Percentiles rank a stretch among this genome's conserved stretches.
Conservation (phyloP, 2,797 vertebrate species). For the Saxicola maurus region DNA sequence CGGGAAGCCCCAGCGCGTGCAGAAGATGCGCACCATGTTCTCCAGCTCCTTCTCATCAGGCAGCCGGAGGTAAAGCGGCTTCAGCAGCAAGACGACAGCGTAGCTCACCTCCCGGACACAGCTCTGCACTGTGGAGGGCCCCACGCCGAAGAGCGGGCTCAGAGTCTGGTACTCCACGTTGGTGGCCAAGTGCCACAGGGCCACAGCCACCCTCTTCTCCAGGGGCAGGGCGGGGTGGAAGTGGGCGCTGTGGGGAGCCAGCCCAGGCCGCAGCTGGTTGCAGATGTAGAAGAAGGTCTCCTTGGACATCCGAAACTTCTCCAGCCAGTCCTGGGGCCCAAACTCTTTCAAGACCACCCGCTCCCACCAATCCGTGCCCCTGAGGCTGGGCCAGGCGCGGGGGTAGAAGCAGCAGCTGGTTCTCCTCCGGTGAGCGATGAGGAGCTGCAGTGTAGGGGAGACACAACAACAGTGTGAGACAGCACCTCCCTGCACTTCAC, state of each 20-base stretch:
- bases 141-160: slow-evolving; percentile 55
- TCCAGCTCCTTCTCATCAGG: slow-evolving; percentile 65
- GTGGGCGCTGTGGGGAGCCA: slow-evolving; percentile 41
- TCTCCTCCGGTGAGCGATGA: slow-evolving; percentile 74
- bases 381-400: slow-evolving; percentile 52
- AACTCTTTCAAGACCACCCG: slow-evolving; percentile 69
- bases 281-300: slow-evolving; percentile 72
- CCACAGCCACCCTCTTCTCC: slow-evolving; percentile 71
- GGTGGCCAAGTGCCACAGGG: slow-evolving; percentile 70
- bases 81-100: slow-evolving; percentile 61
- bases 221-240: slow-evolving; percentile 58
- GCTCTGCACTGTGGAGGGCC: slow-evolving; percentile 61
- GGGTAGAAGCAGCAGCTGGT: slow-evolving; percentile 59
- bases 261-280: slow-evolving; percentile 62
- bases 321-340: slow-evolving; percentile 70
- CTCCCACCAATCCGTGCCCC: slow-evolving; percentile 69
- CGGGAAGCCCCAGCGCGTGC: slow-evolving; percentile 69
- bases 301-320: slow-evolving; percentile 73
- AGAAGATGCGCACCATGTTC: slow-evolving; percentile 65
- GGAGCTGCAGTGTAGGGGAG: slow-evolving; percentile 51
- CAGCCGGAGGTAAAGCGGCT: slow-evolving; percentile 68
- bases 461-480: neutral
- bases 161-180: slow-evolving; percentile 67
- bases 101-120: slow-evolving; percentile 71
- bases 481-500: fast-evolving